phyloP scores from a whole-genome alignment of 2,888 invertebrate genomes.

The Lithophane ornitopus region DNA sequence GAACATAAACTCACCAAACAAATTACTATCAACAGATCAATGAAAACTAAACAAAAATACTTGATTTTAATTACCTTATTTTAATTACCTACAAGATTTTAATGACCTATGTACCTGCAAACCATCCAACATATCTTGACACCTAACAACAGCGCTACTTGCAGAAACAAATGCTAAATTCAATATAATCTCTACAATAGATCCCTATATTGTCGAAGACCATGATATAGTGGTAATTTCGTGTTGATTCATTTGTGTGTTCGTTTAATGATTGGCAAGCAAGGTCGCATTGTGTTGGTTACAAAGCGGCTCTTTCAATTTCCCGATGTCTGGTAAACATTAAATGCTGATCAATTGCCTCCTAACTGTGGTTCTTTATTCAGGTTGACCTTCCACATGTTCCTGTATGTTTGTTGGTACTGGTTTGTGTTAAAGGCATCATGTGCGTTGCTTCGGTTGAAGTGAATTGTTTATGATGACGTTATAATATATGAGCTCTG shows the following conservation, averaged over 20 bases:
- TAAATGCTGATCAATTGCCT: slow-evolving; percentile 45
- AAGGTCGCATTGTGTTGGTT: slow-evolving; percentile 48
- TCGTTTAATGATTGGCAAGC: slow-evolving; percentile 58
- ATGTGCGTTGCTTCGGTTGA: neutral
- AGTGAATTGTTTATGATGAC: neutral
- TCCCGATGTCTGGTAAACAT: slow-evolving; percentile 55
- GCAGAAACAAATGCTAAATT: slow-evolving; percentile 21
- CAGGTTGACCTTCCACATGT: slow-evolving; percentile 49
- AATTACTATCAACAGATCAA: slow-evolving; percentile 21
- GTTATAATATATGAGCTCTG: neutral
- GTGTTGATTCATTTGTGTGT: slow-evolving; percentile 41
- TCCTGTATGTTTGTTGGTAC: slow-evolving; percentile 6
- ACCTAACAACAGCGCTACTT: slow-evolving; percentile 3
- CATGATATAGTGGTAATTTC: slow-evolving; percentile 10
- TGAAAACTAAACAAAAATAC: slow-evolving; percentile 23
- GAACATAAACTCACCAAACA: neutral
- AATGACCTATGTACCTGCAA: slow-evolving; percentile 8
- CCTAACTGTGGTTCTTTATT: slow-evolving; percentile 46
- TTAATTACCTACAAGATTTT: slow-evolving; percentile 30
- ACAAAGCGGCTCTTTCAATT: slow-evolving; percentile 60
- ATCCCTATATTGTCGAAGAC: neutral
- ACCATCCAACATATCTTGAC: slow-evolving; percentile 23
- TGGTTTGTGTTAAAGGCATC: neutral
- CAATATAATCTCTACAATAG: neutral
- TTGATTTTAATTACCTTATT: too few species aligned